These are phyloP conservation scores for Hymenopus coronatus DNA, from an alignment of 2,888 invertebrate species.

Conservation along the genomic window DNA sequence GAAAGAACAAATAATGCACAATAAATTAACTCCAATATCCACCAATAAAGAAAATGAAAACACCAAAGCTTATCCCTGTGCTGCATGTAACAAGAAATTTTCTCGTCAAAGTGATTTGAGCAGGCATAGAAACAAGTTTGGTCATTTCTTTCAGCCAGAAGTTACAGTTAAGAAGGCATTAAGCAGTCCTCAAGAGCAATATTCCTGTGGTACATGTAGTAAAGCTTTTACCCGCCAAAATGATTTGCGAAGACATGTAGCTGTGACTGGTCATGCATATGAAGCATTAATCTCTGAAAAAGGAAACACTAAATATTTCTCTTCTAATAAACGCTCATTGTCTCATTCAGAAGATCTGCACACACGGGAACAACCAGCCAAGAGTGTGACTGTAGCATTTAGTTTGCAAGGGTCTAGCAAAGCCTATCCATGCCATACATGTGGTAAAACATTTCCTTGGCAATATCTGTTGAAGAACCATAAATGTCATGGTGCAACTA, in stretches of 20 bases:
- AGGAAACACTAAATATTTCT: not conserved
- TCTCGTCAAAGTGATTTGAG: not conserved
- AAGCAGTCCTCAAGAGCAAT: not conserved
- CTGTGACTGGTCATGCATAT: not conserved
- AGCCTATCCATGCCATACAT: not conserved
- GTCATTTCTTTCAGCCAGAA: not conserved
- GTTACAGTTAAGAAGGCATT: not conserved
- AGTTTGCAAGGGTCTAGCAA: too few relatives aligned
- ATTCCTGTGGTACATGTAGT: not conserved
- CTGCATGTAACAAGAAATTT: not conserved
- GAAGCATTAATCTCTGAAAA: not conserved
- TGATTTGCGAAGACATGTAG: not conserved
- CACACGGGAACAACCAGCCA: not conserved
- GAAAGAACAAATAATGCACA: not conserved
- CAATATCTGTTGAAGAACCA: not conserved
- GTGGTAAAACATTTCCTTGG: not conserved
- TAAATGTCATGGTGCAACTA: not conserved
- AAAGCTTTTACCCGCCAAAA: not conserved
- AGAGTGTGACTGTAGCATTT: too few relatives aligned
- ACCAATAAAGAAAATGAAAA: not conserved
- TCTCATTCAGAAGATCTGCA: not conserved
- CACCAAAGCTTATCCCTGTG: not conserved
- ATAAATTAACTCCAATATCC: not conserved
- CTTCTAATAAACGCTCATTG: not conserved
- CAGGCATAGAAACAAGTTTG: not conserved